These are phyloP conservation scores for Hypsibius dujardini DNA, from an alignment of 1,140 invertebrate species.

Conservation along the genomic window DNA sequence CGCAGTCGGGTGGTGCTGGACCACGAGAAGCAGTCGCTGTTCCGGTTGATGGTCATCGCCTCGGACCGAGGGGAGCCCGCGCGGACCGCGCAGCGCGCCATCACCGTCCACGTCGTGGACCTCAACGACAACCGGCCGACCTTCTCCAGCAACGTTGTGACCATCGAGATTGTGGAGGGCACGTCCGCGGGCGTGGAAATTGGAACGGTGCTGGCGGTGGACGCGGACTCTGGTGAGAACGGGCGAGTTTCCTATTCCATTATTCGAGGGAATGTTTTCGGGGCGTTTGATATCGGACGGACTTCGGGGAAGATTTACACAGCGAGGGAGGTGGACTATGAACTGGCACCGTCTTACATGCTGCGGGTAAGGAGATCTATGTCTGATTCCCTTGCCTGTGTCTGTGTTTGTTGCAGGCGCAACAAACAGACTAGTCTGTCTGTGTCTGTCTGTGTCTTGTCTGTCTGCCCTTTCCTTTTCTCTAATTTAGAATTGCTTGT, in stretches of 20 bases:
- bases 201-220: conserved; percentile 55
- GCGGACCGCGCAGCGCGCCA: conserved; percentile 53
- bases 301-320: conserved; percentile 64
- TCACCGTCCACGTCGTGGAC: conserved; percentile 69
- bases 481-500: too few species aligned
- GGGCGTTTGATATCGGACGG: conserved; percentile 69
- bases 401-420: too few species aligned
- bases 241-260: conserved; percentile 67
- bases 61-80: conserved; percentile 64
- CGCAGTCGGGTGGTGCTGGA: conserved; percentile 66
- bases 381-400: too few species aligned
- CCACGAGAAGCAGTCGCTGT: conserved; percentile 70
- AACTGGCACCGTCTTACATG: conserved; percentile 58
- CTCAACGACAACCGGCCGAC: conserved; percentile 74
- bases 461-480: too few species aligned
- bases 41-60: conserved; percentile 62
- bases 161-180: conserved; percentile 39
- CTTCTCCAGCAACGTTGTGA: conserved; percentile 66
- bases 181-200: conserved; percentile 53
- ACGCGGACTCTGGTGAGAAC: conserved; percentile 53
- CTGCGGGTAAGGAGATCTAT: too few species aligned
- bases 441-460: too few species aligned
- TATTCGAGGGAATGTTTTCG: conserved; percentile 59
- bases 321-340: conserved; percentile 60
- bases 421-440: too few species aligned